These are phyloP conservation scores for Balaeniceps rex DNA, from an alignment of 2,113 vertebrate species.

Conservation along the genomic window DNA sequence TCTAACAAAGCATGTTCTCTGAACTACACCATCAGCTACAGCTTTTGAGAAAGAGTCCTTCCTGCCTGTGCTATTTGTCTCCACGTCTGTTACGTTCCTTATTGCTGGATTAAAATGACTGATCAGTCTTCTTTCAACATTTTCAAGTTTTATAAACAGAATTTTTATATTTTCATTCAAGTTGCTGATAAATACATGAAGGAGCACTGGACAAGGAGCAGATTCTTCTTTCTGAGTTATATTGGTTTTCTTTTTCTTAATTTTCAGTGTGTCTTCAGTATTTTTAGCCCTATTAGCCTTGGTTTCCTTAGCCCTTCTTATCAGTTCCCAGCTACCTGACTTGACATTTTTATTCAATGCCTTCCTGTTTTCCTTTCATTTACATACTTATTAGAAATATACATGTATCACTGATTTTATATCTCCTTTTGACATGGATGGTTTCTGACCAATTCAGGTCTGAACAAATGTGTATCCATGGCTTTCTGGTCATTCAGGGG, in stretches of 20 bases:
- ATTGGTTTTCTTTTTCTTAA: neutral
- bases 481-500: neutral
- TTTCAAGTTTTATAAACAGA: neutral
- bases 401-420: neutral
- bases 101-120: neutral
- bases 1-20: neutral
- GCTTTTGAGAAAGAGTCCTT: neutral
- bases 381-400: neutral
- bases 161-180: neutral
- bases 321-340: neutral
- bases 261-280: neutral
- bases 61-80: neutral
- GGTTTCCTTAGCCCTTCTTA: neutral
- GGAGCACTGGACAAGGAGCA: neutral
- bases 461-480: neutral
- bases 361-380: neutral
- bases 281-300: neutral
- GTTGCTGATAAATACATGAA: neutral
- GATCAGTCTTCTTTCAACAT: neutral
- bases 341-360: neutral
- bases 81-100: neutral
- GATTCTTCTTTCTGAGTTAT: neutral
- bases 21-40: neutral
- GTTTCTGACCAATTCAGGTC: neutral
- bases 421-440: neutral